Percentiles rank a stretch among this genome's conserved stretches.
These are phyloP conservation scores for Neomicropteryx cornuta DNA, from an alignment of 1,140 invertebrate species.

Conservation along the genomic window DNA sequence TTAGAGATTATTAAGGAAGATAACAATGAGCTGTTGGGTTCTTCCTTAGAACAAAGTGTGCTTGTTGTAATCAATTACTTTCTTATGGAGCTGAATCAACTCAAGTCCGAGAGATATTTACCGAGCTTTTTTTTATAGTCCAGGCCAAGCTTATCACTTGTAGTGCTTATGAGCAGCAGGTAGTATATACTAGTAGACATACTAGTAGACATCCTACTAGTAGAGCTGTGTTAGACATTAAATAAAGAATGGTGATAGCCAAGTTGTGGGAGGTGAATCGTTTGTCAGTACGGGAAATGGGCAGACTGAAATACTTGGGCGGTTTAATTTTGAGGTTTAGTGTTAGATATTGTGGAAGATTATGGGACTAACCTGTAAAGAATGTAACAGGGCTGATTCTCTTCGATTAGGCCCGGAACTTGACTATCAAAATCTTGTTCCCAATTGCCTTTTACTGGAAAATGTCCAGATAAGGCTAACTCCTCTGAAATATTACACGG, in stretches of 20 bases:
- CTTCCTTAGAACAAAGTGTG: no score
- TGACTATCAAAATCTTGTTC: constrained; percentile 80
- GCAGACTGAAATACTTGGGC: not conserved
- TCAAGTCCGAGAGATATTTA: no score
- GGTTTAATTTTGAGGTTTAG: not conserved
- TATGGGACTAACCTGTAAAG: constrained; percentile 59
- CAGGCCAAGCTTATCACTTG: no score
- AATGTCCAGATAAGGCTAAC: constrained; percentile 54
- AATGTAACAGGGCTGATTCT: constrained; percentile 88
- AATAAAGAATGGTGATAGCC: not conserved
- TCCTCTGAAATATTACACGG: constrained; percentile 55
- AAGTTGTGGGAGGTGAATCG: not conserved
- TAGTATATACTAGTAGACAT: no score
- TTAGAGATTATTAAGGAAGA: no score
- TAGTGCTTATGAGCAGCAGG: no score
- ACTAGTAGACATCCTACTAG: not conserved
- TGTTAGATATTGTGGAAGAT: constrained; percentile 14
- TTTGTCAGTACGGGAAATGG: not conserved
- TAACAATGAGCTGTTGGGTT: no score
- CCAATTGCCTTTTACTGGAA: constrained; percentile 65
- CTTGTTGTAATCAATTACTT: no score
- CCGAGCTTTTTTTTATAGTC: no score
- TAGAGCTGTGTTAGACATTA: not conserved
- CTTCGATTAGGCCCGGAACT: constrained; percentile 64
- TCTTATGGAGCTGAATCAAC: no score